Percentiles rank a stretch among this genome's conserved stretches.
phyloP scores from a whole-genome alignment of 30 jellyfish, hydroid and myxozoan genomes.

The Turritopsis dohrnii region DNA sequence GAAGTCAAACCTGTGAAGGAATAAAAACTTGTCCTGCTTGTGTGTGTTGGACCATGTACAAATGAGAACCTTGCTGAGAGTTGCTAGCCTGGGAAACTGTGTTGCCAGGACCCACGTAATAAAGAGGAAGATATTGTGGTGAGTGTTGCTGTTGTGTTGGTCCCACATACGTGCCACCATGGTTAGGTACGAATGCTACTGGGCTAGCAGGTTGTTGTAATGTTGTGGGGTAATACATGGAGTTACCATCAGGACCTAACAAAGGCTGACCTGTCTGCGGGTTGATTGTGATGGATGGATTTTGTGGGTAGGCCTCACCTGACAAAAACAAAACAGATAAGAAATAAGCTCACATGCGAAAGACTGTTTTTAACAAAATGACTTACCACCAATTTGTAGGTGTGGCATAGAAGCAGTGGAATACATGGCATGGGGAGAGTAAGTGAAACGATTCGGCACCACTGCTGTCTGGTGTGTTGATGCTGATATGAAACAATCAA shows the following conservation, averaged over 20 bases:
- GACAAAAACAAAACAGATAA: background rate
- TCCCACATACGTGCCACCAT: slow-evolving; percentile 10
- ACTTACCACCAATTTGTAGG: background rate
- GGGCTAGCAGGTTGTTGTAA: slow-evolving; percentile 2
- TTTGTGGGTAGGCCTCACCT: slow-evolving; percentile 13
- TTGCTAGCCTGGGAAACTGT: slow-evolving; percentile 45
- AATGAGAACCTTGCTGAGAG: slow-evolving; percentile 67
- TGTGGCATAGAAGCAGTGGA: background rate
- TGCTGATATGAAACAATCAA: background rate
- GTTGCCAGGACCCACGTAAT: background rate
- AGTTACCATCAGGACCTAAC: slow-evolving; percentile 64
- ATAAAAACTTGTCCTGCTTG: slow-evolving; percentile 38
- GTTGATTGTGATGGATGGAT: slow-evolving; percentile 20
- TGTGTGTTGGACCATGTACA: slow-evolving; percentile 63
- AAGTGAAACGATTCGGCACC: background rate
- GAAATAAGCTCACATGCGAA: background rate
- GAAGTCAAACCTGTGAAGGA: slow-evolving; percentile 48
- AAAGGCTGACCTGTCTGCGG: slow-evolving; percentile 50
- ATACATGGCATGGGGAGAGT: background rate
- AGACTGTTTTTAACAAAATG: too few species aligned
- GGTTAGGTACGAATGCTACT: slow-evolving; percentile 13
- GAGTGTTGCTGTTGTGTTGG: slow-evolving; percentile 18
- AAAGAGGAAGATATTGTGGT: slow-evolving; percentile 21
- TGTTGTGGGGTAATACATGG: slow-evolving; percentile 2
- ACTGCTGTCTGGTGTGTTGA: background rate